Evolutionary conservation across 2,797 vertebrate genomes (phyloP), one percentile per base, ranked within the genome.

Genomic region (Bovichtus variegatus): DNA sequence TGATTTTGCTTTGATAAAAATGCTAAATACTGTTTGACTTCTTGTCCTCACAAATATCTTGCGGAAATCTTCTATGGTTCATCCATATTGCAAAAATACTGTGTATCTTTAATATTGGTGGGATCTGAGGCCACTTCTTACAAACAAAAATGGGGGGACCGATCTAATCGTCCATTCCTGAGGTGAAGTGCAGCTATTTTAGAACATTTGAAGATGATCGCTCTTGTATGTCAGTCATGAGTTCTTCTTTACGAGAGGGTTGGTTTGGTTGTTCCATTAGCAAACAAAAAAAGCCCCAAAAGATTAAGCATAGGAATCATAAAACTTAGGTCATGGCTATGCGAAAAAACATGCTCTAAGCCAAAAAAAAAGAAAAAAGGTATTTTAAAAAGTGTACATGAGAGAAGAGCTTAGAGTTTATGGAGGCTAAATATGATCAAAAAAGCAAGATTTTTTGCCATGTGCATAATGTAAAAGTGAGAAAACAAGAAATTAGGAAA

Each of bases 91-190:
- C 29, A 62, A 76, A 73, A 29, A 19, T 12, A 49, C 40, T 74
- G 55, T 74, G 61, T 16, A 43, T 73, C 61, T 82, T 61, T 57
- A 57, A 83, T 23, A 69, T 68, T 29, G 41, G 44, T 75, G 49
- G 57, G 36, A 85, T 60, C 49, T 59, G 47, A 84, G 29, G 23
- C 27, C 29, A 67, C 38, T 64, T 82, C 53, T 84, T 43, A 58
- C 57, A 79, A 68, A 73, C 59, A 76, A 66, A 47, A 80, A 78
- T 63, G 72, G 2, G 51, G 67, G 53, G 40, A 76, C 38, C 3
- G 34, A 72, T 70, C 59, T 64, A 86, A 61, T 61, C 58, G 66
- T 73, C 61, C 75, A 77, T 84, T 90, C 77, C 81, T 85, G 76
- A 78, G 61, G 78, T 69, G 64, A 68, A 78, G 57, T 46, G 29